Base-by-base conservation (phyloP, 2,797 vertebrate species). In the Adelosebastes latens region DNA sequence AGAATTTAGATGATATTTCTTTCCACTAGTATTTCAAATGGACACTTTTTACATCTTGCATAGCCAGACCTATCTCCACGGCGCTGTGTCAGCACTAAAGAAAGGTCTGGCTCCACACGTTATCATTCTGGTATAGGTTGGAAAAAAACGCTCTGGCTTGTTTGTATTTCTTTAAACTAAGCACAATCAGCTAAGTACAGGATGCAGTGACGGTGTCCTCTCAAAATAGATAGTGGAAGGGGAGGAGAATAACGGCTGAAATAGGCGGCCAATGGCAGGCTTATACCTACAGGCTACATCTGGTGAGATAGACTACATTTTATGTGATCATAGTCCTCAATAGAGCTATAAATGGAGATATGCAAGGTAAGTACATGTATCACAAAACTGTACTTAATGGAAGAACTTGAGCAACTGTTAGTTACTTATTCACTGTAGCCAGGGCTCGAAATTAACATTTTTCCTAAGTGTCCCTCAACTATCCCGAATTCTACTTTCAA, bases 221-320 rank as follows among this genome's bases (percentile, higher is more conserved):
- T 8, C 46, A 49, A 49, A 49, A 49, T 18, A 49, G 18, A 49
- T 20, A 20, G 46, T 49, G 2, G 46, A 49, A 49, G 18, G 46
- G 46, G 8, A 49, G 42, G 16, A 46, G 0, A 1, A 0, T 18
- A 46, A n/a, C 1, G 18, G 0, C 18, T n/a, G 20, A 56, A 6
- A 58, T 25, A 9, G 56, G 27, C 16, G 2, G 8, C 27, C 14
- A 20, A 29, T 60, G 25, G 58, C 14, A 59, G 0, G 8, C 56
- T 59, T 29, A 18, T 27, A 59, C 56, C 56, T 25, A 29, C 25
- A 29, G 25, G 18, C 27, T 29, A 29, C 56, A 29, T 59, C 56
- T 6, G 22, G 24, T 56, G 53, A 53, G n/a, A 5, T 11, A 22
- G 52, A 56, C 55, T 56, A 24, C 12, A 9, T 68, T 36, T 36